Percentiles rank a stretch among this genome's conserved stretches.
phyloP scores from a whole-genome alignment of 2,797 vertebrate species.

The Danio kyathit region DNA sequence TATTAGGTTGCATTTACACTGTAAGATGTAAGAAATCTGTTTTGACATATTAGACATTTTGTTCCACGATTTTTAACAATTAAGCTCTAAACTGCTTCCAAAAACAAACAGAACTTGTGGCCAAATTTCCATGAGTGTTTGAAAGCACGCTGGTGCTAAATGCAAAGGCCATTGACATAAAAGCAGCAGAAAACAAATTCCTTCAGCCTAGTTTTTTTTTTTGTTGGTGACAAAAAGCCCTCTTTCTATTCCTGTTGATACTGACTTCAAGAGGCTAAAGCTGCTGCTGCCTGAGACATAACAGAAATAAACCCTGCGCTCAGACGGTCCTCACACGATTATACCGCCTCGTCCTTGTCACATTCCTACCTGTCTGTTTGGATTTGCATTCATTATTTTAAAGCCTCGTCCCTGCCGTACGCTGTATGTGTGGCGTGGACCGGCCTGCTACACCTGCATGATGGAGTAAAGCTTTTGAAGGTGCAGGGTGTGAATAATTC shows the following conservation, averaged over 20 bases:
- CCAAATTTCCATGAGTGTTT: background rate
- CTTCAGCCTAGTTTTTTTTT: background rate
- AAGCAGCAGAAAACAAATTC: background rate
- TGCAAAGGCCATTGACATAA: background rate
- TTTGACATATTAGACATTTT: background rate
- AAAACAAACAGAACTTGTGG: background rate
- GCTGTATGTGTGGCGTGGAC: conserved; percentile 6
- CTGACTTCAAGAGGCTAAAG: conserved; percentile 18
- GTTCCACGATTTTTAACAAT: background rate
- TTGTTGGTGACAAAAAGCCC: background rate
- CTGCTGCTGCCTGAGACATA: conserved; percentile 6
- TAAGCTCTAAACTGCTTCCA: background rate
- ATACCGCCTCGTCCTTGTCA: conserved; percentile 1
- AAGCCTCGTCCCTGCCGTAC: conserved; percentile 24
- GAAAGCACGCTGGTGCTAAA: background rate
- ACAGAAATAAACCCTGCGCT: conserved; percentile 37
- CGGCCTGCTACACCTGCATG: conserved; percentile 6
- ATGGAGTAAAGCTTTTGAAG: conserved; percentile 38
- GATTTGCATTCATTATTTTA: conserved; percentile 52
- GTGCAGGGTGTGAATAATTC: conserved; percentile 27
- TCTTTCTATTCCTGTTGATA: background rate
- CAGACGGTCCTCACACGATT: conserved; percentile 17
- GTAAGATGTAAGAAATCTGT: background rate
- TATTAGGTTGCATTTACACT: background rate
- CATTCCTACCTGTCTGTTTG: conserved; percentile 35